Base-by-base conservation (phyloP, 2,888 invertebrate genomes). In the Dioctria linearis region DNA sequence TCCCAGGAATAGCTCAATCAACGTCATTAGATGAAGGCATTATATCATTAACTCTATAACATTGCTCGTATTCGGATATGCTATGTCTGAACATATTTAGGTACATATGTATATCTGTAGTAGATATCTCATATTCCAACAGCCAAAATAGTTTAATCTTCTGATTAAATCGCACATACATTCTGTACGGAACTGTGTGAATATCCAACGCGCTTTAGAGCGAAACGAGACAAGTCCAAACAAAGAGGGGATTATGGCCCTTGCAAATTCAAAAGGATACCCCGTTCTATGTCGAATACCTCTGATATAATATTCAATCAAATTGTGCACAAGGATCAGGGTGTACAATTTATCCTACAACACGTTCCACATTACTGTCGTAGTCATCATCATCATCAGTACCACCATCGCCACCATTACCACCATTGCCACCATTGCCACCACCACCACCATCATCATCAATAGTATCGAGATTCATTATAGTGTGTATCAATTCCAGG, bases 261-360 rank as follows among this genome's bases (percentile, higher is more conserved):
- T 75, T 61, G 37, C 75, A 59, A 25, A 75, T 75, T 75, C 75
- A 57, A 61, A 59, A 59, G 75, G 75, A 61, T 43, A 61, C 59
- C 75, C 61, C 75, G 49, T 43, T 13, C 59, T 59, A 25, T 25
- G 59, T 9, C 51, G 78, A 43, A 79, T 79, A 71, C 71, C 65
- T 61, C 43, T 71, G 78, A 79, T 81, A 79, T 81, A 81, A 81
- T 81, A 81, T 81, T 81, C 81, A 81, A 81, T 81, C 79, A 81
- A 81, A 81, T 76, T 79, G 81, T 79, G 81, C 69, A 81, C 79
- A 75, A 81, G 75, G 73, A 79, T 75, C 81, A 54, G 79, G 63
- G 78, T 73, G 42, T 71, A 42, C 65, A 43, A 42, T 78, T 71
- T 80, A 43, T 46, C n/a, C 46, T 67, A 43, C 39, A 65, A 78